Evolutionary conservation across 2,888 invertebrate genomes (phyloP).

Genomic region (Athalia rosae): DNA sequence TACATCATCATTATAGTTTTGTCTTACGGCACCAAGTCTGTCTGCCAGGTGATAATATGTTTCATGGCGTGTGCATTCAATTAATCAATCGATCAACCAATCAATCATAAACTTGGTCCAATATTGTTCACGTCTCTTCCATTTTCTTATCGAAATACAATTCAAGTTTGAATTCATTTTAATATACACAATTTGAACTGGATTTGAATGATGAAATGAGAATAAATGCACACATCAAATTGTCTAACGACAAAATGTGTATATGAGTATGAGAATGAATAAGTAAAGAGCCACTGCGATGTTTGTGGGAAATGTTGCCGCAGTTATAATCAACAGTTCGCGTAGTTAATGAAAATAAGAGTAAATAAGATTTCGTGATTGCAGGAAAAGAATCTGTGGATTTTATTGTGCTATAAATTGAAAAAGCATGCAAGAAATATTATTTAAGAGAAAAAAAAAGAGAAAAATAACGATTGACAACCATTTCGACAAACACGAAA

Average conservation of each 20-base stretch:
- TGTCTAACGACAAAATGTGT: background rate
- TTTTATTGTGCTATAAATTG: background rate
- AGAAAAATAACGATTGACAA: slow-evolving; percentile 47
- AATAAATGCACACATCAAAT: slow-evolving; percentile 7
- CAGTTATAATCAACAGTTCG: background rate
- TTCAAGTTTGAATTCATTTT: background rate
- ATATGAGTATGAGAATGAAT: background rate
- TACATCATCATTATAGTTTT: slow-evolving; percentile 64
- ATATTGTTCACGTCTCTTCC: background rate
- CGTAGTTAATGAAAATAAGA: slow-evolving; percentile 19
- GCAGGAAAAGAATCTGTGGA: background rate
- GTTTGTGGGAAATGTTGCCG: too few species aligned
- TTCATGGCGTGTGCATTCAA: background rate
- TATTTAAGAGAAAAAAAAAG: slow-evolving; percentile 48
- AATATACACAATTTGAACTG: background rate
- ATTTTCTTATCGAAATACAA: background rate
- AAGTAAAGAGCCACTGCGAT: background rate
- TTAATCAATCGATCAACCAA: background rate
- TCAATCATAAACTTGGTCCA: background rate
- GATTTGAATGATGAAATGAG: background rate
- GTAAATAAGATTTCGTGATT: slow-evolving; percentile 17
- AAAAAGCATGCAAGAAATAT: background rate
- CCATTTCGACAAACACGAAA: slow-evolving; percentile 20
- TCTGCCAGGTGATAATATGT: too few species aligned
- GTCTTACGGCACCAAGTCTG: slow-evolving; percentile 5